Base-by-base conservation (phyloP, 2,888 invertebrate genomes). In the Mimas tiliae region DNA sequence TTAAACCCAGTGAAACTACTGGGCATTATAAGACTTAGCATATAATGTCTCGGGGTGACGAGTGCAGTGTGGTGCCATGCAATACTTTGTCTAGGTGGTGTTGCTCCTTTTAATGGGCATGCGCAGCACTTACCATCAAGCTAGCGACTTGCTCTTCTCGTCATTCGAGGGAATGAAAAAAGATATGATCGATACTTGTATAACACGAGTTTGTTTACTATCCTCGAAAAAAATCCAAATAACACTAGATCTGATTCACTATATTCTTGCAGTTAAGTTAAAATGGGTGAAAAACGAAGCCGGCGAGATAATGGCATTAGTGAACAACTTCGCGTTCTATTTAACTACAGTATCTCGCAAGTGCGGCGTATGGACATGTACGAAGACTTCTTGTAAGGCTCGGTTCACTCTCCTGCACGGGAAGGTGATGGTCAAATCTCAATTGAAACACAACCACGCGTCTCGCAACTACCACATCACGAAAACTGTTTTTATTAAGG, bases 401-500 rank as follows among this genome's bases (percentile, higher is more conserved):
- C 58, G 69, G 14, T 71, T 73, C 63, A 69, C 66, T 6, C 50
- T 62, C 4, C 3, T 52, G 6, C 50, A 66, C 1, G 64, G 51
- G 1, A 85, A 85, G 33, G 84, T 19, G 8, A 50, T 93, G 6
- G 85, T 87, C 63, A 87, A 88, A 2, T 84, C 87, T 11, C 88
- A 88, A 67, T 84, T 90, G 65, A 83, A 87, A 66, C 93, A 93
- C 69, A 89, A 86, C 68, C 94, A 93, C 68, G 82, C 88, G 9
- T 69, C 76, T 0, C 72, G 71, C 0, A 70, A 67, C 0, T 77
- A 69, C 34, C 16, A 50, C 16, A 14, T 70, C 7, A 65, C 76
- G 51, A 67, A 65, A 65, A 74, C 38, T 71, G 74, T 50, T 9
- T 70, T 12, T 67, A 67, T 58, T 50, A 50, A 50, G 45, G 7